phyloP scores from a whole-genome alignment of 2,797 vertebrate genomes.

The Falco berigora region DNA sequence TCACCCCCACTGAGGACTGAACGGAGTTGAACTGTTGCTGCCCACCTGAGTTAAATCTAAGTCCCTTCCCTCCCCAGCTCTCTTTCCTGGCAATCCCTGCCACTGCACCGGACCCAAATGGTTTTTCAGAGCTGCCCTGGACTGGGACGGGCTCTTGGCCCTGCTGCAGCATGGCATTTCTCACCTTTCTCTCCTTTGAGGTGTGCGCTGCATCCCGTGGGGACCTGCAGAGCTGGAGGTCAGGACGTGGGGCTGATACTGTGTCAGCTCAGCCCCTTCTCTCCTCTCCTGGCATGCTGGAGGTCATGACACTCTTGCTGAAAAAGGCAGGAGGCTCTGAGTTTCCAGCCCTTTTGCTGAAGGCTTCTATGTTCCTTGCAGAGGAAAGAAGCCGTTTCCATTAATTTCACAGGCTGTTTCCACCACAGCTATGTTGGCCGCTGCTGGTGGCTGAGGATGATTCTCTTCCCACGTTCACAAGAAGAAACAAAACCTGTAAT shows the following conservation, averaged over 20 bases:
- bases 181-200: neutral
- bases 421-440: neutral
- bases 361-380: neutral
- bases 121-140: neutral
- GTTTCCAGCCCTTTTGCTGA: neutral
- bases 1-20: neutral
- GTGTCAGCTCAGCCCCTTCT: neutral
- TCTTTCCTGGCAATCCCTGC: neutral
- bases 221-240: neutral
- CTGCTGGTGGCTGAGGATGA: neutral
- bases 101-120: rapidly evolving
- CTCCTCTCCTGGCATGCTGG: rapidly evolving
- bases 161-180: rapidly evolving
- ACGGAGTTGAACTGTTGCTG: neutral
- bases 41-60: neutral
- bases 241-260: neutral
- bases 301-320: rapidly evolving
- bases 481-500: neutral
- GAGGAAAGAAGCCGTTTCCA: neutral
- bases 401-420: neutral
- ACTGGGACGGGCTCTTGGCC: neutral
- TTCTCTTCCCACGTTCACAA: neutral
- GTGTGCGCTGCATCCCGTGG: rapidly evolving
- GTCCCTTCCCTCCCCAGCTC: neutral
- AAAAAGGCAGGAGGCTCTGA: neutral